A percentile compares a stretch with the other conserved stretches of the same genome.
Evolutionary conservation across 2,113 vertebrate genomes (phyloP).

Genomic region (Anser brachyrhynchus): DNA sequence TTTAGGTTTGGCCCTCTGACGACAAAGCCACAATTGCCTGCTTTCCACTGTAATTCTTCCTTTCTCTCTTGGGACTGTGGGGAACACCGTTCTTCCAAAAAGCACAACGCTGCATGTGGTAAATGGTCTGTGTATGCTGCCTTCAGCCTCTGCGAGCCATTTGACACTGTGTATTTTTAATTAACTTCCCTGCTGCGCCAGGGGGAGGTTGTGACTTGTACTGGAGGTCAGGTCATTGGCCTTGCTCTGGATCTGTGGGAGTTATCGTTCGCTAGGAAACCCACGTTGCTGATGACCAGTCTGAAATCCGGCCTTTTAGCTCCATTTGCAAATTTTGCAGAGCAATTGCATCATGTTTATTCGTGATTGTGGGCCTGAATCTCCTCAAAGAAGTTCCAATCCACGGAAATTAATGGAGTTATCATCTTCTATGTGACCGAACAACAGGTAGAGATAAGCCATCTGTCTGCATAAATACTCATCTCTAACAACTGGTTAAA

Average conservation of each 20-base stretch:
- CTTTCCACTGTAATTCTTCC: not conserved
- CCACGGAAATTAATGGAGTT: not conserved
- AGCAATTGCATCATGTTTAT: rapidly evolving
- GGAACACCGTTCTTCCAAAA: not conserved
- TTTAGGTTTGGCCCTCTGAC: not conserved
- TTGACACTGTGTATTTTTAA: not conserved
- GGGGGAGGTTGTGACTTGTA: not conserved
- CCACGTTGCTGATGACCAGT: rapidly evolving
- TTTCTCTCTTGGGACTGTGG: not conserved
- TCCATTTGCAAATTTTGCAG: rapidly evolving
- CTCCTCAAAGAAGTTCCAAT: not conserved
- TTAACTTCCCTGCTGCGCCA: not conserved
- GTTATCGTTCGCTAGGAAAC: not conserved
- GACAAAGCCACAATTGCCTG: not conserved
- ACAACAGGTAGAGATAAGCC: not conserved
- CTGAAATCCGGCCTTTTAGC: not conserved
- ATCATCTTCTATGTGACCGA: rapidly evolving
- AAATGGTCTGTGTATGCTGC: not conserved
- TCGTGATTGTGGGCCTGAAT: rapidly evolving
- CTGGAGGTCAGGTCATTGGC: not conserved
- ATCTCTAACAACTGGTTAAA: not conserved
- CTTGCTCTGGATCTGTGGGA: rapidly evolving
- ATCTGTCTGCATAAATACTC: not conserved
- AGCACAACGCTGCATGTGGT: rapidly evolving
- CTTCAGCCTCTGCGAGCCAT: not conserved